Base-by-base conservation (phyloP, 2,888 invertebrate species). In the Drosophila pseudotalamancana region DNA sequence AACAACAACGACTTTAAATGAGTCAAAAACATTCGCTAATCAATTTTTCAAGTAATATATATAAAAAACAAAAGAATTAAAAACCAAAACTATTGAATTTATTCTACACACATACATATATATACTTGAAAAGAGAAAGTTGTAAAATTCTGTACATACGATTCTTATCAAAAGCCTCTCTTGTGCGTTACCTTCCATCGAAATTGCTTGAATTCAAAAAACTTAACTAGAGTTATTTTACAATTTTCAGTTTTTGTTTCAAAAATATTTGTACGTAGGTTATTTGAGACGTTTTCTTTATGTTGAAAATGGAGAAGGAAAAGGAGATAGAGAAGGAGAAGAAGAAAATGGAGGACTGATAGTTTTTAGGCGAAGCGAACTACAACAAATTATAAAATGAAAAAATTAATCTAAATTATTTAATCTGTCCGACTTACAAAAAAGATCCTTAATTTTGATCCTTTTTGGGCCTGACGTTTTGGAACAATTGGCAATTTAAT, bases 311-410 rank as follows among this genome's bases (percentile, higher is more conserved):
- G 61, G 35, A 61, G n/a, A n/a, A n/a, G n/a, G n/a, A n/a, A n/a
- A n/a, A 56, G 74, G 72, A 76, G 65, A 77, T n/a, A n/a, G n/a
- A n/a, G n/a, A n/a, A n/a, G n/a, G n/a, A n/a, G n/a, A n/a, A n/a
- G n/a, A n/a, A n/a, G n/a, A n/a, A n/a, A n/a, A n/a, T n/a, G n/a
- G n/a, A 54, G 73, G 74, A 74, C 73, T 74, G 73, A 74, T 74
- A 74, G 73, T 57, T 62, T 77, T 74, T 74, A 74, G 73, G 62
- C 62, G n/a, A n/a, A n/a, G n/a, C n/a, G n/a, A n/a, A n/a, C n/a
- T n/a, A 51, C 27, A 27, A 18, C 12, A 49, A 54, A 54, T 42
- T 40, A 18, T 5, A 31, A 72, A 27, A 27, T 40, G 9, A 6
- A 34, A 6, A 35, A 51, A 48, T 35, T 35, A 32, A 18, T 6